phyloP scores from a whole-genome alignment of 2,888 invertebrate species.

The Lasioglossum morio region DNA sequence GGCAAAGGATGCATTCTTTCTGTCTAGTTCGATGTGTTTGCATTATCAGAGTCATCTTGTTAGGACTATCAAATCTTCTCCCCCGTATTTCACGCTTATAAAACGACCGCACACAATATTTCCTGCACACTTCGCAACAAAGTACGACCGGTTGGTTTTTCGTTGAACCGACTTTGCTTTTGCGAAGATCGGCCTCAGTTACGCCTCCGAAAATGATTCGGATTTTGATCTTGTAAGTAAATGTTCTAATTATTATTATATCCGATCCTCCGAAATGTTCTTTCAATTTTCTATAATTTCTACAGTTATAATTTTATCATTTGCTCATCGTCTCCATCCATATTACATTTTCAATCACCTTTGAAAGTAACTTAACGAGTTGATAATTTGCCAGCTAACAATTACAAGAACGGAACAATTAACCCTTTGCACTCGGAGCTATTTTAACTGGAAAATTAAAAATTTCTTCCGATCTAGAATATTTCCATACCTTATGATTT shows the following conservation, averaged over 20 bases:
- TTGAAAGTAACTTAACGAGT: too few species aligned
- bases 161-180: constrained; percentile 6
- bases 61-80: constrained; percentile 30
- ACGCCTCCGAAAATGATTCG: constrained; percentile 36
- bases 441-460: too few species aligned
- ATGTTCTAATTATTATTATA: neutral
- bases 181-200: constrained; percentile 3
- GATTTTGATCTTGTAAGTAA: constrained; percentile 46
- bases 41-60: constrained; percentile 24
- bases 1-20: constrained; percentile 40
- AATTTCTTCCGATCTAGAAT: too few species aligned
- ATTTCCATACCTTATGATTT: too few species aligned
- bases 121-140: constrained; percentile 7
- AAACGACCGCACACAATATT: constrained; percentile 10
- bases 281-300: too few species aligned
- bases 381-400: too few species aligned
- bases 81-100: constrained; percentile 27
- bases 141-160: neutral
- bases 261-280: neutral
- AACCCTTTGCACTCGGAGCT: too few species aligned
- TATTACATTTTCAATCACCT: too few species aligned
- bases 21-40: neutral
- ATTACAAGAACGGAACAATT: too few species aligned
- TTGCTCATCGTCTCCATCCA: neutral
- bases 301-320: neutral